A percentile compares a stretch with the other conserved stretches of the same genome.
Conservation (phyloP, 2,113 vertebrate species). For the Sturnira hondurensis region DNA sequence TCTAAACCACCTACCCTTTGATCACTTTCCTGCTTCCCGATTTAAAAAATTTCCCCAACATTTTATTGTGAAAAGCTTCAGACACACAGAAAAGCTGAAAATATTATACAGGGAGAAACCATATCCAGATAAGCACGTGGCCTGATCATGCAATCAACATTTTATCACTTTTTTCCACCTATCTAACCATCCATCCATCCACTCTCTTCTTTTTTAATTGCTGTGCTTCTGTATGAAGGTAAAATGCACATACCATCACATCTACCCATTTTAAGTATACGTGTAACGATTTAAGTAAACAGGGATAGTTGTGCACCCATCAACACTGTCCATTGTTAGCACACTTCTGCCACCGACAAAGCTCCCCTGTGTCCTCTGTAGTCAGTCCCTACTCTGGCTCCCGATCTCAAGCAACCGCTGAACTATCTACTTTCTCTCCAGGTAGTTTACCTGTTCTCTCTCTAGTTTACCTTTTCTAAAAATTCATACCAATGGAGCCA, state of each 20-base stretch:
- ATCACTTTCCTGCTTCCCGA: background rate
- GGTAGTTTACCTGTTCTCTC: background rate
- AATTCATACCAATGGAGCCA: background rate
- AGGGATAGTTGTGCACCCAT: too few species aligned
- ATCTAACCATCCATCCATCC: background rate
- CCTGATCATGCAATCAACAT: background rate
- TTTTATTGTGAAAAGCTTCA: background rate
- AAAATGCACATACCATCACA: background rate
- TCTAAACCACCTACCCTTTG: background rate
- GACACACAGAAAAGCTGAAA: background rate
- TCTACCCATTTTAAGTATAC: background rate
- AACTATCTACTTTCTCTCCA: background rate
- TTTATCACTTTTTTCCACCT: background rate
- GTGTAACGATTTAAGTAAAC: background rate
- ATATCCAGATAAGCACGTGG: background rate
- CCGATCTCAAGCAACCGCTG: background rate
- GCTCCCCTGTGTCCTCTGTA: background rate
- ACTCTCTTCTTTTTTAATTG: background rate
- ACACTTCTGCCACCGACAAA: background rate
- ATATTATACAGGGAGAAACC: background rate
- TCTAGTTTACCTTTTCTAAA: background rate
- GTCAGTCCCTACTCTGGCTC: accelerated
- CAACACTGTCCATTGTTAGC: background rate
- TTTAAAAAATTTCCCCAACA: background rate
- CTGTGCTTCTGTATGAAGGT: background rate